Evolutionary conservation across 2,888 invertebrate genomes (phyloP).

Genomic region (Lissocephala sabroskyi): DNA sequence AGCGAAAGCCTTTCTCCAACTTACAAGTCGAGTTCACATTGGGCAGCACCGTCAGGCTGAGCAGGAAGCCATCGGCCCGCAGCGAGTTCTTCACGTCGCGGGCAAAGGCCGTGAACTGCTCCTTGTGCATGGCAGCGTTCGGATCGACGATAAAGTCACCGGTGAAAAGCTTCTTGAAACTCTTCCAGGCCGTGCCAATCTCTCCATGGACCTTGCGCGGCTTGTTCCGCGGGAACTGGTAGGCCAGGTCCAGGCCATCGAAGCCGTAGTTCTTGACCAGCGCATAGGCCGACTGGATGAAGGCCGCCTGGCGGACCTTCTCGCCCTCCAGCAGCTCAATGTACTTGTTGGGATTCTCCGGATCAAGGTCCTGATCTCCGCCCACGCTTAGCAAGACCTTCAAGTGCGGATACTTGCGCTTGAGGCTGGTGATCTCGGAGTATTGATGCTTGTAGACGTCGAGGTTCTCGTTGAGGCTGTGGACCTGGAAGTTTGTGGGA

Average conservation of each 20-base stretch:
- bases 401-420: slow-evolving; percentile 79
- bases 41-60: slow-evolving; percentile 82
- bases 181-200: slow-evolving; percentile 79
- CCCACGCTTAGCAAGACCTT: slow-evolving; percentile 84
- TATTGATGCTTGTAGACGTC: slow-evolving; percentile 83
- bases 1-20: slow-evolving; percentile 30
- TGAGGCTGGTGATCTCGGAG: slow-evolving; percentile 81
- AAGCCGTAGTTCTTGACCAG: slow-evolving; percentile 85
- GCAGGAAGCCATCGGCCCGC: slow-evolving; percentile 77
- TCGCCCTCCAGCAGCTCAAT: slow-evolving; percentile 81
- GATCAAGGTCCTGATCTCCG: slow-evolving; percentile 80
- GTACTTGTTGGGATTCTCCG: slow-evolving; percentile 79
- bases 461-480: slow-evolving; percentile 80
- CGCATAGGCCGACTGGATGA: slow-evolving; percentile 82
- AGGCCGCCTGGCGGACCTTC: slow-evolving; percentile 80
- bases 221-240: slow-evolving; percentile 86
- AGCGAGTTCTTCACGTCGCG: slow-evolving; percentile 83
- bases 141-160: slow-evolving; percentile 82
- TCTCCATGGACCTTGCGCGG: slow-evolving; percentile 82
- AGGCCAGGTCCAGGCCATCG: slow-evolving; percentile 89
- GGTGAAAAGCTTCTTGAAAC: slow-evolving; percentile 82
- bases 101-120: slow-evolving; percentile 84
- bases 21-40: slow-evolving; percentile 84
- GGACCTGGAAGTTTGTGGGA: slow-evolving; percentile 79
- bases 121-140: slow-evolving; percentile 83